Conservation (phyloP, 2,797 vertebrate genomes). For the Schizothorax lantsangensis region DNA sequence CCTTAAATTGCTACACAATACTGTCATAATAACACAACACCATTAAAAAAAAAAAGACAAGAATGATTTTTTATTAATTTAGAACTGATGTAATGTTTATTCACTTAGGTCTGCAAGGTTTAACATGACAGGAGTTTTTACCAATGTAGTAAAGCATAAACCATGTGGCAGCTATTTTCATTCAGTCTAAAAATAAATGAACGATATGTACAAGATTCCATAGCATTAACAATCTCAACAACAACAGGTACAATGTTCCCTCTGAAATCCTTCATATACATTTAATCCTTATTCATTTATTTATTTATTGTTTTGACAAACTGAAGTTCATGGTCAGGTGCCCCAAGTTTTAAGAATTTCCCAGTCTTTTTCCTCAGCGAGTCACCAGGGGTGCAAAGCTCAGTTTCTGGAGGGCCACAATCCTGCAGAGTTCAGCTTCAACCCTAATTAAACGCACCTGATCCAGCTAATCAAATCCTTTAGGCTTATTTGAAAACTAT, state of each 20-base stretch:
- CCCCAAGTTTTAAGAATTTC: constrained; percentile 86
- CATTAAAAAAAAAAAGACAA: background rate
- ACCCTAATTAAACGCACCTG: background rate
- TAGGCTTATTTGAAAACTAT: background rate
- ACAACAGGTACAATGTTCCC: constrained; percentile 85
- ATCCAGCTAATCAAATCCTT: background rate
- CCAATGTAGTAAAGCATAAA: background rate
- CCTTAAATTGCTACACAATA: too few species aligned
- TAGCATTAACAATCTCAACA: constrained; percentile 81
- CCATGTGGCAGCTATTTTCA: background rate
- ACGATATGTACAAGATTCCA: constrained; percentile 95
- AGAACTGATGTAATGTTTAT: background rate
- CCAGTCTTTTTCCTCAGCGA: constrained; percentile 82
- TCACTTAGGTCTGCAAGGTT: background rate
- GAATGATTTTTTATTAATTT: background rate
- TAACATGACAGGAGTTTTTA: background rate
- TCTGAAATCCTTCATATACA: constrained; percentile 88
- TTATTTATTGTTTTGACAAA: constrained; percentile 80
- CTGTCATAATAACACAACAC: too few species aligned
- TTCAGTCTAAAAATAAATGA: constrained; percentile 90
- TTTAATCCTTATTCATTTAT: constrained; percentile 83
- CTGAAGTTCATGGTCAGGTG: constrained; percentile 82
- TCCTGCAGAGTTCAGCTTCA: background rate
- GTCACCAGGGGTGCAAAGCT: background rate
- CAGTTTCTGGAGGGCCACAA: background rate